Base-by-base conservation (phyloP, 2,888 invertebrate genomes). In the Dascillus cervinus region DNA sequence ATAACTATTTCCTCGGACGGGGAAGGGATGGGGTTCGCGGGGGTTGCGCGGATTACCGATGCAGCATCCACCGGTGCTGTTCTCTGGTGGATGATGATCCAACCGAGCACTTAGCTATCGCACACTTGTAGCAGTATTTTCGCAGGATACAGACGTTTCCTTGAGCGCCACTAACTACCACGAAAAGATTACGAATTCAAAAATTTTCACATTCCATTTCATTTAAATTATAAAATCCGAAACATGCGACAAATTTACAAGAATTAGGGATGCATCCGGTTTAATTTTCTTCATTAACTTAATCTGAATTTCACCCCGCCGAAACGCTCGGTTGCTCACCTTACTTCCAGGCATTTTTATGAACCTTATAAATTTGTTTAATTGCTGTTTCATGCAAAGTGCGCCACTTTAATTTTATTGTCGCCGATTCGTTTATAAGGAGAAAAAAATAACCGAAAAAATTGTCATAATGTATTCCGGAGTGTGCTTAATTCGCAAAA, bases 281-380 rank as follows among this genome's bases (percentile, higher is more conserved):
- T 58, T 58, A 63, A 61, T 63, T 61, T 57, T 52, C 52, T 59
- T 62, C 60, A 62, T 64, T 62, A 64, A 50, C 52, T 50, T 56
- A 59, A 62, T 63, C 62, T 60, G 56, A 59, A 62, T 62, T 56
- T 53, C 33, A 50, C 47, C 53, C 56, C 47, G 44, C 42, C 33
- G 49, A 35, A 34, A 49, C 44, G 54, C 53, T 53, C 43, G 39
- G 49, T 44, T 50, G 49, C 48, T 49, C 50, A 41, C 44, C n/a
- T 41, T 41, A 44, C 46, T 49, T 47, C 50, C 49, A 47, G 54
- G 57, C 55, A 53, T 61, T 61, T 60, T 63, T 63, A 63, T 52
- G 55, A 55, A 56, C 52, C 56, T 56, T 57, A 64, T 62, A 64
- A 63, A 63, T 62, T 64, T 59, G 58, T 62, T 58, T 63, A 64